Percentiles rank a stretch among this genome's conserved stretches.
Conservation (phyloP, 30 jellyfish, hydroid and myxozoan genomes). For the Cassiopea andromeda region DNA sequence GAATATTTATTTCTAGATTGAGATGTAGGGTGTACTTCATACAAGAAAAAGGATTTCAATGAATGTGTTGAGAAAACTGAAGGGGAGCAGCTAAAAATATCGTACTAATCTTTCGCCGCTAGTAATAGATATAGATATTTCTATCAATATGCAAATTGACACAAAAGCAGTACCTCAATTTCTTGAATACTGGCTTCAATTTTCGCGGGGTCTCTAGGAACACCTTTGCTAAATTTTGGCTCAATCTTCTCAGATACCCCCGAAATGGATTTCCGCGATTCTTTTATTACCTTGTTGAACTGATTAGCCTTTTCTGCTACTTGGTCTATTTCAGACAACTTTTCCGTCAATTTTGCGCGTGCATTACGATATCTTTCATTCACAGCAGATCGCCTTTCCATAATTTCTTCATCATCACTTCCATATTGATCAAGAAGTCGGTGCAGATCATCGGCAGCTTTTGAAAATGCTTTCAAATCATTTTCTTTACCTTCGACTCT, state of each 20-base stretch:
- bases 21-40: too few species aligned
- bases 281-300: constrained; percentile 60
- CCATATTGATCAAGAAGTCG: constrained; percentile 73
- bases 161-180: constrained; percentile 37
- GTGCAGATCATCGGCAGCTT: constrained; percentile 71
- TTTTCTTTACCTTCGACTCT: constrained; percentile 74
- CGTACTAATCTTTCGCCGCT: too few species aligned
- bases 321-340: constrained; percentile 82
- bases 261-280: constrained; percentile 55
- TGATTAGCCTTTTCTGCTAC: constrained; percentile 72
- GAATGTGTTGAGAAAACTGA: too few species aligned
- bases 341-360: constrained; percentile 75
- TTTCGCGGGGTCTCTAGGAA: constrained; percentile 66
- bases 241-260: constrained; percentile 67
- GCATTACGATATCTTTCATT: constrained; percentile 69
- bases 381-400: constrained; percentile 24
- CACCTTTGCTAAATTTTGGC: constrained; percentile 69
- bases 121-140: too few species aligned
- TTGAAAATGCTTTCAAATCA: constrained; percentile 75
- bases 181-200: constrained; percentile 63
- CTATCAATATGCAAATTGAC: neutral
- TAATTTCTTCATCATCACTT: constrained; percentile 80
- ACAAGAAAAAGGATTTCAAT: too few species aligned
- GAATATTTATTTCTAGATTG: too few species aligned
- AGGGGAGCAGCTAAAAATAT: too few species aligned